A percentile compares a stretch with the other conserved stretches of the same genome.
Conservation (phyloP, 2,888 invertebrate genomes). For the Blomia tropicalis region DNA sequence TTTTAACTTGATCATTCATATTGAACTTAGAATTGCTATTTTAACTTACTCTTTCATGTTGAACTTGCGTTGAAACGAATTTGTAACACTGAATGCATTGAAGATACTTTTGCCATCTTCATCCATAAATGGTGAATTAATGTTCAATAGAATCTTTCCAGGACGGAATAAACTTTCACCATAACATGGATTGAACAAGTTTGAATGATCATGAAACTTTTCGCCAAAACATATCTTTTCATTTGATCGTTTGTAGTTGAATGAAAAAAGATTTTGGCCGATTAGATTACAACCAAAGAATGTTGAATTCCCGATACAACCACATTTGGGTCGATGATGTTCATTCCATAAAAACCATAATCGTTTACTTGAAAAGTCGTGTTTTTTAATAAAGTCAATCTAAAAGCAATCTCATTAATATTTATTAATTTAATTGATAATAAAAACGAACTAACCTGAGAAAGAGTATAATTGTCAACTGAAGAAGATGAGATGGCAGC, state of each 20-base stretch:
- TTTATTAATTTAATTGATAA: not conserved
- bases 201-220: not conserved
- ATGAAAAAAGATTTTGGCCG: constrained; percentile 66
- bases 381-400: constrained; percentile 37
- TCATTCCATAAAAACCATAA: constrained; percentile 87
- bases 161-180: constrained; percentile 82
- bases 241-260: constrained; percentile 2
- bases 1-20: no score
- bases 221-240: not conserved
- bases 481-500: constrained; percentile 41
- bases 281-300: constrained; percentile 88
- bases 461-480: constrained; percentile 27
- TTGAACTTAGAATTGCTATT: no score
- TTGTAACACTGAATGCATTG: not conserved
- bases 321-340: constrained; percentile 54
- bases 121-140: constrained; percentile 35
- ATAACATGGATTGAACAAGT: constrained; percentile 56
- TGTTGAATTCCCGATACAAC: constrained; percentile 81
- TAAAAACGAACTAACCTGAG: constrained; percentile 33
- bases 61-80: not conserved
- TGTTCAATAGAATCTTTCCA: constrained; percentile 53
- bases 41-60: not conserved
- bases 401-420: not conserved
- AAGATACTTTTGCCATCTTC: not conserved
- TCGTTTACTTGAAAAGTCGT: constrained; percentile 64